Evolutionary conservation across 2,888 invertebrate species (phyloP), one percentile per base, ranked within the genome.

Genomic region (Chydorus sphaericus): DNA sequence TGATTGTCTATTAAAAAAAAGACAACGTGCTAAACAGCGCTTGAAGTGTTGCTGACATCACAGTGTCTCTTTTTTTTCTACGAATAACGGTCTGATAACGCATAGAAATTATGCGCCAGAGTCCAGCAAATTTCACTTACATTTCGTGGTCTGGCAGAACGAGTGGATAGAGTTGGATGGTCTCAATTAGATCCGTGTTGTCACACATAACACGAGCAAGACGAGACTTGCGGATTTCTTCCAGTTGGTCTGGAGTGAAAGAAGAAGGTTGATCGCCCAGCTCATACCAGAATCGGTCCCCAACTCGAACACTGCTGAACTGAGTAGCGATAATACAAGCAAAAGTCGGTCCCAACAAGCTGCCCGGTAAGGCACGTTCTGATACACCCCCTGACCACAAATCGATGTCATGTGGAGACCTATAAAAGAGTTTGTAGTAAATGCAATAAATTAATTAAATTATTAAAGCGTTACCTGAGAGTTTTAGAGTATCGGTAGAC

Each of bases 261-360:
- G 89, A 85, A 30, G 91, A 90, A 0, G 91, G 91, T 70, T 89
- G 90, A 68, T 90, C 85, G 23, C 87, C 85, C 56, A 91, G 73
- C 70, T 92, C 92, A 67, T 88, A 93, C 91, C 92, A 94, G 70
- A 92, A 93, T 69, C 93, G 79, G 71, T 94, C 93, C 59, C 90
- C 90, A 62, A 86, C 77, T 68, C 90, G 79, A 1, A 89, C 78
- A 66, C 88, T 85, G 64, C 86, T 85, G 74, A 93, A 89, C 70
- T 93, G 92, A 26, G 87, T 87, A 26, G 90, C 93, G 64, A 94
- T 91, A 60, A 94, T 77, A 67, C 93, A 94, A 55, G 90, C 89
- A 67, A 93, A 93, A 52, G 92, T 91, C 1, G 93, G 92, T 53
- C 94, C 93, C 59, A 93, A 75, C 83, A 93, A 85, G 56, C 90